A percentile compares a stretch with the other conserved stretches of the same genome.
Conservation (phyloP, 2,113 vertebrate genomes). For the Capricornis sumatraensis region DNA sequence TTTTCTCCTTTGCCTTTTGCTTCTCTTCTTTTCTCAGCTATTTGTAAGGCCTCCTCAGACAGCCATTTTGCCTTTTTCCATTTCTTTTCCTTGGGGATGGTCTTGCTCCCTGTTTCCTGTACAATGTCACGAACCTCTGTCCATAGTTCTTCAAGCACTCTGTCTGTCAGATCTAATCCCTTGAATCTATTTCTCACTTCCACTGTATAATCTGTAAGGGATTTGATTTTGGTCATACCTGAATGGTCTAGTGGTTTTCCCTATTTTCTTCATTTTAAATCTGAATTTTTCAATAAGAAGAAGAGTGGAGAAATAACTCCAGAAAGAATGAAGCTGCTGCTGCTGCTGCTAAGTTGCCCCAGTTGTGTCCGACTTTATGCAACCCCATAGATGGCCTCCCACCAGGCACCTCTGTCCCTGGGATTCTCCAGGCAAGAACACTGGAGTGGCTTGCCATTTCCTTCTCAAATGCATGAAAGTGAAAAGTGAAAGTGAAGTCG, state of each 20-base stretch:
- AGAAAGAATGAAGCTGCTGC: neutral
- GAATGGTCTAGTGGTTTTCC: neutral
- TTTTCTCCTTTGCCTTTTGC: neutral
- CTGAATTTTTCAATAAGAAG: neutral
- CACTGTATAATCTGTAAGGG: neutral
- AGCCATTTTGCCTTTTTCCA: neutral
- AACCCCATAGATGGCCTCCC: no score
- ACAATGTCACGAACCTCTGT: fast-evolving
- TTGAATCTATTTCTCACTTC: neutral
- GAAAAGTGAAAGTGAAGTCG: no score
- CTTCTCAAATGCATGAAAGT: no score
- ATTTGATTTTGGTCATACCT: neutral
- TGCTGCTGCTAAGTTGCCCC: no score
- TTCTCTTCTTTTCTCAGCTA: neutral
- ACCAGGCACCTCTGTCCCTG: no score
- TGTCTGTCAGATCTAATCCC: neutral
- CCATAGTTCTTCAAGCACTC: neutral
- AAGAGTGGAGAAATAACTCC: neutral
- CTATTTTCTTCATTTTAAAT: neutral
- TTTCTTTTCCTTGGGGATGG: neutral
- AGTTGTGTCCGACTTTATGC: no score
- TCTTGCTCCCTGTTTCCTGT: neutral
- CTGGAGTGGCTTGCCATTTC: no score
- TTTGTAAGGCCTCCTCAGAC: neutral
- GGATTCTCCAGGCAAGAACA: no score